phyloP scores from a whole-genome alignment of 2,113 vertebrate species.

The Gopherus flavomarginatus region DNA sequence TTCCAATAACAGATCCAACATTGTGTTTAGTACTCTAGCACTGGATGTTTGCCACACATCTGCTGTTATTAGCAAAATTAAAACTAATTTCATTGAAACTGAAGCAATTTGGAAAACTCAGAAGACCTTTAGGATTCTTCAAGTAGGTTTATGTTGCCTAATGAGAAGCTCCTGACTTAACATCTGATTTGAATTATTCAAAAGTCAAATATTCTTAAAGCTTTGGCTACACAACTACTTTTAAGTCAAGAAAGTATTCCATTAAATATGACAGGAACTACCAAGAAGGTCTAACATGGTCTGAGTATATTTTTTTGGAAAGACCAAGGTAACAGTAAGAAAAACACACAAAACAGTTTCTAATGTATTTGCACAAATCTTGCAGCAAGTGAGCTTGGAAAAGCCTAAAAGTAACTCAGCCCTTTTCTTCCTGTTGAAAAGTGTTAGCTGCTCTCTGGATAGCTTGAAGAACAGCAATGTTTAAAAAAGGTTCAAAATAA shows the following conservation, averaged over 20 bases:
- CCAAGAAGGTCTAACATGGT: slow-evolving; percentile 17
- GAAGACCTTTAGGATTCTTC: slow-evolving; percentile 39
- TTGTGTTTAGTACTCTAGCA: slow-evolving; percentile 22
- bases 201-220: slow-evolving; percentile 33
- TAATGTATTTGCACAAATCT: slow-evolving; percentile 21
- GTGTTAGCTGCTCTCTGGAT: background rate
- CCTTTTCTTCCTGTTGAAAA: background rate
- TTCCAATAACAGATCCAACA: slow-evolving; percentile 7
- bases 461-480: background rate
- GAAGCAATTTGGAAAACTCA: slow-evolving; percentile 43
- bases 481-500: background rate
- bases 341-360: background rate
- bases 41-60: slow-evolving; percentile 47
- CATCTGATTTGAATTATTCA: slow-evolving; percentile 56
- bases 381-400: background rate
- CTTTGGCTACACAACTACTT: slow-evolving; percentile 35
- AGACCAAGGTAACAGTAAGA: background rate
- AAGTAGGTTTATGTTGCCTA: slow-evolving; percentile 46
- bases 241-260: slow-evolving; percentile 49
- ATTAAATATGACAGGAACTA: slow-evolving; percentile 16
- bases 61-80: slow-evolving; percentile 60
- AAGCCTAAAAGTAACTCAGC: background rate
- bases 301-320: slow-evolving; percentile 13
- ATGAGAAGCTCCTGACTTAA: slow-evolving; percentile 41
- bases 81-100: slow-evolving; percentile 63